phyloP scores from a whole-genome alignment of 2,797 vertebrate genomes.

The Tenualosa ilisha region DNA sequence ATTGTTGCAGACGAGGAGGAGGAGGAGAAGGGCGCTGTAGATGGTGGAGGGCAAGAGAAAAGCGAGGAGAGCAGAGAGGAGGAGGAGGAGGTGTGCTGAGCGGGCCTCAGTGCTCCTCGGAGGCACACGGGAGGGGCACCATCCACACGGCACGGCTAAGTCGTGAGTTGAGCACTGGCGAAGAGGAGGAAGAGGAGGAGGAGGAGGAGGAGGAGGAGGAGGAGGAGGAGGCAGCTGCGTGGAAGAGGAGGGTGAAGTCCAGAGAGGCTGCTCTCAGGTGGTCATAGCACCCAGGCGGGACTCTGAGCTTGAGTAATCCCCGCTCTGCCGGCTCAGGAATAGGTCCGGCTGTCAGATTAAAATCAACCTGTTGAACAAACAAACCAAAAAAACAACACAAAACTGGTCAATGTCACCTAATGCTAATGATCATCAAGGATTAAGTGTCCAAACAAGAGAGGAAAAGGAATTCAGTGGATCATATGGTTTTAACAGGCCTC shows the following conservation, averaged over 20 bases:
- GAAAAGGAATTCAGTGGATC: neutral
- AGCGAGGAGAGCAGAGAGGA: conserved; percentile 26
- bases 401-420: conserved; percentile 10
- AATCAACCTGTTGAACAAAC: conserved; percentile 50
- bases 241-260: conserved; percentile 28
- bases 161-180: conserved; percentile 27
- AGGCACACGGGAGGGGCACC: conserved; percentile 52
- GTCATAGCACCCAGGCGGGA: conserved; percentile 51
- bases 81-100: conserved; percentile 44
- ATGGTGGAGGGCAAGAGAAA: conserved; percentile 11
- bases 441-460: neutral
- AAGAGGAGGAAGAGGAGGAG: conserved; percentile 33
- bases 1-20: conserved; percentile 52
- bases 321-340: neutral
- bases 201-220: conserved; percentile 26
- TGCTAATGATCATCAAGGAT: neutral
- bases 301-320: conserved; percentile 38
- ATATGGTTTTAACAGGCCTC: neutral
- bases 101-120: conserved; percentile 63
- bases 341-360: conserved; percentile 8
- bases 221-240: conserved; percentile 17
- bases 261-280: conserved; percentile 37
- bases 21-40: conserved; percentile 11
- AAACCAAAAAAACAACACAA: neutral
- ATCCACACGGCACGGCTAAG: conserved; percentile 51